A percentile compares a stretch with the other conserved stretches of the same genome.
Conservation (phyloP, 2,888 invertebrate genomes). For the Sipha maydis region DNA sequence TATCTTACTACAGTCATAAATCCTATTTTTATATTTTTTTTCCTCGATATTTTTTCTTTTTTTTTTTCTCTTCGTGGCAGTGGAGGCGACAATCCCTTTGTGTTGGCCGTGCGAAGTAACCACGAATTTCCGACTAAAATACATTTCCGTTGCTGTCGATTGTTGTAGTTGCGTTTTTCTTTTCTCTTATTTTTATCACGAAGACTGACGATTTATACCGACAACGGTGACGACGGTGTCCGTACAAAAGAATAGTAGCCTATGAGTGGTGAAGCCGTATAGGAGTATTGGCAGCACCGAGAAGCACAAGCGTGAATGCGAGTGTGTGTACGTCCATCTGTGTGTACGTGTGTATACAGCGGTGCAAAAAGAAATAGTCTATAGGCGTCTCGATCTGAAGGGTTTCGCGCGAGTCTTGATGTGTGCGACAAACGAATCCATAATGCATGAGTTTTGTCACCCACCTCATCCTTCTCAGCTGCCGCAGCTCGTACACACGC, state of each 20-base stretch:
- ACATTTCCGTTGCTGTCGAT: conserved; percentile 45
- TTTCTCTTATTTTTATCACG: conserved; percentile 20
- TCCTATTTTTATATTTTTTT: conserved; percentile 5
- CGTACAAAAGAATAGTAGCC: neutral
- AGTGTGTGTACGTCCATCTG: neutral
- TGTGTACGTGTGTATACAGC: neutral
- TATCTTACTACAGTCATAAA: neutral
- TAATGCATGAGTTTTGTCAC: conserved; percentile 60
- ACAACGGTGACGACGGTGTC: conserved; percentile 4
- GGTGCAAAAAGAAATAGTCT: neutral
- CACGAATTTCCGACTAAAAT: conserved; percentile 50
- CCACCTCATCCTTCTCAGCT: neutral
- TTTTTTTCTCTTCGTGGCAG: neutral
- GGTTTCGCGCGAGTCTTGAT: conserved; percentile 50
- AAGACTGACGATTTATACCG: conserved; percentile 30
- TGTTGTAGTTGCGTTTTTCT: conserved; percentile 24
- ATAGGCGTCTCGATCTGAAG: conserved; percentile 33
- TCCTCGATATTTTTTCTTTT: neutral
- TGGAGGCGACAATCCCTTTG: neutral
- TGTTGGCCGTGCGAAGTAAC: conserved; percentile 16
- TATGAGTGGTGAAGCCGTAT: too few relatives aligned
- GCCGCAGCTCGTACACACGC: neutral
- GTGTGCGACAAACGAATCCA: conserved; percentile 62
- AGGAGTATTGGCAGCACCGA: neutral
- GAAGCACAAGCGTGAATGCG: neutral